phyloP scores from a whole-genome alignment of 2,113 vertebrate species.

The Athene noctua region DNA sequence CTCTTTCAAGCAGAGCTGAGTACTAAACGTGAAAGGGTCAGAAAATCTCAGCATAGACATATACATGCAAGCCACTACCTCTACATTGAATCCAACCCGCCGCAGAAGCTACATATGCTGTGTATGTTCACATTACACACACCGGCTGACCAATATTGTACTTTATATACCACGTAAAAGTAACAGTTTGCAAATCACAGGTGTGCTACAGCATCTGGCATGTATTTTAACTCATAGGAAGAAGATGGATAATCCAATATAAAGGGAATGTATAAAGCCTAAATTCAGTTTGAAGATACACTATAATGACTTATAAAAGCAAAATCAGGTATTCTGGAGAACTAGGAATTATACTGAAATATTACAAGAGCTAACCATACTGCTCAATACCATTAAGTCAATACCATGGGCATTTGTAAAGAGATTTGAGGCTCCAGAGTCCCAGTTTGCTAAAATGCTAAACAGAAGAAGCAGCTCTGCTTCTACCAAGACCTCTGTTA shows the following conservation, averaged over 20 bases:
- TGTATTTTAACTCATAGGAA: neutral
- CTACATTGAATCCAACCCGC: neutral
- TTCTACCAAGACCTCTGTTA: neutral
- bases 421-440: neutral
- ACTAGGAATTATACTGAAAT: neutral
- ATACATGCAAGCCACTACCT: fast-evolving
- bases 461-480: neutral
- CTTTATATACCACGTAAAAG: neutral
- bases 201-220: neutral
- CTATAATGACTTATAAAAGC: neutral
- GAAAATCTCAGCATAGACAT: neutral
- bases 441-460: neutral
- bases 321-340: neutral
- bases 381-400: neutral
- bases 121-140: neutral
- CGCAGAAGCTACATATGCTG: neutral
- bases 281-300: neutral
- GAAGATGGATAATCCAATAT: neutral
- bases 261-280: neutral
- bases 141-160: neutral
- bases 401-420: neutral
- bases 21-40: neutral
- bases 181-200: neutral
- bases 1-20: neutral
- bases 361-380: neutral